Evolutionary conservation across 2,888 invertebrate genomes (phyloP), one percentile per base, ranked within the genome.

Genomic region (Cheilosia variabilis): DNA sequence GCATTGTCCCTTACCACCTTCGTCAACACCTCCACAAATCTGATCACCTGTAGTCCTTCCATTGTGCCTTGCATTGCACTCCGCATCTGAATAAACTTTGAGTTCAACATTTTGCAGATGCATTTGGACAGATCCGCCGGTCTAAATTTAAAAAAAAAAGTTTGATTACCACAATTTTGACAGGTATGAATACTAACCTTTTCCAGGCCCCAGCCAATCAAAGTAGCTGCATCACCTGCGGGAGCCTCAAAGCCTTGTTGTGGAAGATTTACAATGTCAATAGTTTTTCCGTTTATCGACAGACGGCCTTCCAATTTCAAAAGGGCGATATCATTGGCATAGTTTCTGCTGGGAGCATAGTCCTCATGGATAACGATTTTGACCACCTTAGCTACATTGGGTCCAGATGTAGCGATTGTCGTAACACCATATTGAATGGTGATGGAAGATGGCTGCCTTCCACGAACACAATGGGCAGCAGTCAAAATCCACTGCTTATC

Each of bases 1-100:
- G 87, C 93, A 93, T 84, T 93, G 93, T 4, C 93, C 93, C 87
- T 90, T 92, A 4, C 93, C 93, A 13, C 93, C 93, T 77, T 91
- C 91, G 2, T 91, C 90, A 13, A 92, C 89, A 2, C 93, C 93
- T 3, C 92, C 93, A 87, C 93, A 93, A 50, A 93, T 89, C 71
- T 93, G 92, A 41, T 90, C 90, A 1, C 68, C 58, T 60, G 91
- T 89, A 45, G 91, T 89, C 52, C 87, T 87, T 0, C 87, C 82
- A 22, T 89, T 87, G 62, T 92, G 91, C 0, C 90, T 89, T 2
- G 83, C 73, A 24, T 89, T 89, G 87, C 93, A 93, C 77, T 92
- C 92, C 15, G 88, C 89, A 78, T 93, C 91, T 66, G 91, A 89
- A 72, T 92, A 92, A 31, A 91, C 88, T 47, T 90, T 89, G 45